Conservation (phyloP, 1,140 invertebrate species). For the Brachionus asplanchnoidis region DNA sequence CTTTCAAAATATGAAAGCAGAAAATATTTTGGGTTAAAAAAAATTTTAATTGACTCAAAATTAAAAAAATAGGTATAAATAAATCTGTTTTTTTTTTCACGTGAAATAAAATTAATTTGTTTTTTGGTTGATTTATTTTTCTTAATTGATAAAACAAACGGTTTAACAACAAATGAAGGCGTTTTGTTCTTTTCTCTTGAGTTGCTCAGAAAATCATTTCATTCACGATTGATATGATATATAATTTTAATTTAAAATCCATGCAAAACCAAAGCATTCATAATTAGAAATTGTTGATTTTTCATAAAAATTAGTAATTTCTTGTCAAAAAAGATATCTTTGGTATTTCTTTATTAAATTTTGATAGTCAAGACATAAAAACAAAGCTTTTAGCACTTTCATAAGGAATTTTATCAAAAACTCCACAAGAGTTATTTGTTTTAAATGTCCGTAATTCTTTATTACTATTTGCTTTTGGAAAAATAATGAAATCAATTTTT, state of each 20-base stretch:
- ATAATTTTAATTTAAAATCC: neutral
- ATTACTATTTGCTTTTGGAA: neutral
- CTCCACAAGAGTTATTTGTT: neutral
- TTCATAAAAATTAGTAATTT: neutral
- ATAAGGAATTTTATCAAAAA: neutral
- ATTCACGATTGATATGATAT: neutral
- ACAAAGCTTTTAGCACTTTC: neutral
- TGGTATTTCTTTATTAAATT: neutral
- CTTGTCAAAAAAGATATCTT: neutral
- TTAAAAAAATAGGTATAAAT: too few relatives aligned
- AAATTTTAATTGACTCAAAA: too few relatives aligned
- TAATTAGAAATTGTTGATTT: slow-evolving; percentile 1
- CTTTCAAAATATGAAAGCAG: too few relatives aligned
- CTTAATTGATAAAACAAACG: neutral
- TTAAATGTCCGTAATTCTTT: neutral
- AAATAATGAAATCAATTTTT: neutral
- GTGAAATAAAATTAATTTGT: neutral
- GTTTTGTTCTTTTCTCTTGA: neutral
- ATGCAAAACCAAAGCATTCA: neutral
- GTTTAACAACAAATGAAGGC: neutral
- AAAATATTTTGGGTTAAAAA: too few relatives aligned
- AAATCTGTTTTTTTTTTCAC: neutral
- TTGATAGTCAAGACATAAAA: neutral
- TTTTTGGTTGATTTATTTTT: neutral
- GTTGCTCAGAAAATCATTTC: neutral